These are phyloP conservation scores for Parazoanthus atlanticus DNA, from an alignment of 92 coral and sea anemone genomes.

Conservation along the genomic window DNA sequence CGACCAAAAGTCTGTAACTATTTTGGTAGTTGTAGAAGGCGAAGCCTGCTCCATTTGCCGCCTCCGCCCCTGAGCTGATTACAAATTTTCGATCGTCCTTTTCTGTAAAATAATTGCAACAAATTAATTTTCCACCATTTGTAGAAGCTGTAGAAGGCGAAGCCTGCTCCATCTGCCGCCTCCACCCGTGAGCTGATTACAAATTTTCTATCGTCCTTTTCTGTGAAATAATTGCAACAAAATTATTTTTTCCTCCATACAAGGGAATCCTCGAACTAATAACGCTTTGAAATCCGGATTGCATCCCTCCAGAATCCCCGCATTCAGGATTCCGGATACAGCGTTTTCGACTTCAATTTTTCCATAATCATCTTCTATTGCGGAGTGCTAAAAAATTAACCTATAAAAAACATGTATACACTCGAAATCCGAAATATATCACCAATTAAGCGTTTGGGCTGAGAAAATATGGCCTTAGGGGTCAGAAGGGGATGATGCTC, in stretches of 20 bases:
- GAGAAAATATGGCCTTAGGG: no score
- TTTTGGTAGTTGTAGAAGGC: background rate
- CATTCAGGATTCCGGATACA: no score
- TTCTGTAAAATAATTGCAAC: background rate
- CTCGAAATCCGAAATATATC: no score
- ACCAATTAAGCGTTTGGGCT: no score
- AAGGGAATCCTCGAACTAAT: background rate
- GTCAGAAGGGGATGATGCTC: no score
- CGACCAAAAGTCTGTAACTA: constrained; percentile 16
- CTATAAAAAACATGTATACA: no score
- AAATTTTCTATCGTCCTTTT: background rate
- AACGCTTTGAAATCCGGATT: no score
- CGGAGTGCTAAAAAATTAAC: no score
- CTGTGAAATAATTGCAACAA: background rate
- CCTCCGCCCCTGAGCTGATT: constrained; percentile 26
- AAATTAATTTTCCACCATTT: background rate
- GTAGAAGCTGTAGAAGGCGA: background rate
- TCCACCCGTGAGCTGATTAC: constrained; percentile 21
- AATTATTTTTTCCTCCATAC: background rate
- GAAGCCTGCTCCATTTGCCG: background rate
- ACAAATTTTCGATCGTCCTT: constrained; percentile 1
- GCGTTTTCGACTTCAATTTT: no score
- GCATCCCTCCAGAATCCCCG: no score
- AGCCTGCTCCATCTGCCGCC: constrained; percentile 1
- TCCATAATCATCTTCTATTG: no score